Evolutionary conservation across 2,888 invertebrate genomes (phyloP), one percentile per base, ranked within the genome.

Genomic region (Scotopteryx bipunctaria): DNA sequence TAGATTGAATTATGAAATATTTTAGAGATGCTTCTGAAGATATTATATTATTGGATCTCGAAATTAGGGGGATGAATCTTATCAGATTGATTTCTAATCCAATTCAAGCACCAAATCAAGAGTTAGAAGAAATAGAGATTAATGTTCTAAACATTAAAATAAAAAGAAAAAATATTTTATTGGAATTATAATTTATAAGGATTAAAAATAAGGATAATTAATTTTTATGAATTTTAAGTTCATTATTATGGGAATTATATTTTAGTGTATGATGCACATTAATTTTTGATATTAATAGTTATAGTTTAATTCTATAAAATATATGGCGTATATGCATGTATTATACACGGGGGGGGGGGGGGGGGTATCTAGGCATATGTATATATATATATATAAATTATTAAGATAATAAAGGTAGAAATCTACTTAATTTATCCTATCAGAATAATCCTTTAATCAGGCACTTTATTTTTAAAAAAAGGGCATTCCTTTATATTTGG

Each of bases 61-160:
- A 87, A 77, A 93, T 91, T 71, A 93, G 62, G 54, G 92, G 92
- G 37, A 93, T 92, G 88, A 93, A 92, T 67, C 91, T 88, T 67
- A 93, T 73, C 64, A 93, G 65, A 83, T 93, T 93, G 82, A 93
- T 92, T 91, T 93, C 93, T 88, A 93, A 77, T 0, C 92, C 92
- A 82, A 93, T 91, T 91, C 93, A 93, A 74, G 83, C 82, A 0
- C 84, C 83, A 71, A 86, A 71, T 74, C 85, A 85, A 17, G 84
- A 83, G 55, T 83, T 83, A 5, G 82, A 71, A 0, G 83, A 82
- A 64, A 84, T 81, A 21, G 83, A 78, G 63, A 82, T 81, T 74
- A 84, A 61, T 38, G 79, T 81, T 54, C 92, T 86, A 63, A 90
- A 79, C 74, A 92, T 83, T 79, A 92, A 66, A 57, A 91, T 81